Evolutionary conservation across 2,888 invertebrate species (phyloP).

Genomic region (Fragum fragum): DNA sequence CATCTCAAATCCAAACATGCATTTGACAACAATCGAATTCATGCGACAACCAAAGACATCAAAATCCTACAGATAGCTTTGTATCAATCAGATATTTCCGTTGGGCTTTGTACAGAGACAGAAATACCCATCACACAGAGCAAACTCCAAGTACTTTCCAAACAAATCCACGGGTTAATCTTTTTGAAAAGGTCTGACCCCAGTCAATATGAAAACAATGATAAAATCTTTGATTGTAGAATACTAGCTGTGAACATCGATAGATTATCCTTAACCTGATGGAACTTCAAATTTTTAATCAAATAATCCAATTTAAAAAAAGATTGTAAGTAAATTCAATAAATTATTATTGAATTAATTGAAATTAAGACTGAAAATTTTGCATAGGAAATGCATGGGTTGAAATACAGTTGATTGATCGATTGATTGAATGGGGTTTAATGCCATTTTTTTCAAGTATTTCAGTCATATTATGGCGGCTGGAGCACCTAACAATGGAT

Average conservation of each 20-base stretch:
- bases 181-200: conserved; percentile 10
- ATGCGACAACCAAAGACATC: not conserved
- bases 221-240: conserved; percentile 37
- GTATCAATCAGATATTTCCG: not conserved
- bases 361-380: too few species aligned
- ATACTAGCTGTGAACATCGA: conserved; percentile 19
- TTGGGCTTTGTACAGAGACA: not conserved
- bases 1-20: not conserved
- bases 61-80: not conserved
- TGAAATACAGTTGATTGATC: too few species aligned
- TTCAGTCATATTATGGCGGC: too few species aligned
- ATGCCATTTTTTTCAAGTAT: too few species aligned
- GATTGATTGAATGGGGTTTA: too few species aligned
- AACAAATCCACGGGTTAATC: conserved; percentile 3
- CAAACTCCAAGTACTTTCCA: conserved; percentile 2
- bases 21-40: not conserved
- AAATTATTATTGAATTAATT: too few species aligned
- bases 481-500: too few species aligned
- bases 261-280: conserved; percentile 13
- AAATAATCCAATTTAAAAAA: too few species aligned
- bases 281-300: too few species aligned
- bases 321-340: too few species aligned
- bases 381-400: too few species aligned
- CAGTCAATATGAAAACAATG: conserved; percentile 15
- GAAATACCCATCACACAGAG: not conserved